These are phyloP conservation scores for Falco biarmicus DNA, from an alignment of 2,797 vertebrate species.

Conservation along the genomic window DNA sequence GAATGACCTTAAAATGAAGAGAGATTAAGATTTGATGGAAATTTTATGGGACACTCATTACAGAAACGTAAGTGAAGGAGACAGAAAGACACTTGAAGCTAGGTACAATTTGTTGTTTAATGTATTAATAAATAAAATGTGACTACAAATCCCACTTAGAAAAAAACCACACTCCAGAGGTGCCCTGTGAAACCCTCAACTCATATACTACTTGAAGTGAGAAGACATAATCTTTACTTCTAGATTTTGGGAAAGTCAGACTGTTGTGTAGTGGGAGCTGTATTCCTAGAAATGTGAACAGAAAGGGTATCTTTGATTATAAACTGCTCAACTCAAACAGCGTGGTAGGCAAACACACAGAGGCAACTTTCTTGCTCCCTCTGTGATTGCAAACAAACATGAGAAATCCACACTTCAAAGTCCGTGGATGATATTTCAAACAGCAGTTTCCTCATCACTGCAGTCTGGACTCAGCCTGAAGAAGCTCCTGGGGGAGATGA, in stretches of 20 bases:
- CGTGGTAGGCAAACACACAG: neutral
- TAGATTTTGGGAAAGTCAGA: neutral
- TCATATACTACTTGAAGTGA: neutral
- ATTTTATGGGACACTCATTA: neutral
- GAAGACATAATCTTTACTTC: neutral
- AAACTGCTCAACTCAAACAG: neutral
- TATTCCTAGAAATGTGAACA: neutral
- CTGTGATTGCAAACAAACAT: neutral
- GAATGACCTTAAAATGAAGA: neutral
- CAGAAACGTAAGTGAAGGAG: neutral
- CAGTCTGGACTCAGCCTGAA: neutral
- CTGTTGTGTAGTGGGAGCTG: neutral
- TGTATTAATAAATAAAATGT: neutral
- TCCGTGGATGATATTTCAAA: neutral
- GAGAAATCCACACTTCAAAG: slow-evolving; percentile 25
- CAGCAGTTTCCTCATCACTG: neutral
- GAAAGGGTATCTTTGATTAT: neutral
- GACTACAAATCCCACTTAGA: neutral
- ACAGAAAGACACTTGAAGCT: neutral
- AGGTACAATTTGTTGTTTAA: neutral
- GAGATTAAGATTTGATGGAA: neutral
- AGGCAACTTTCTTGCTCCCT: neutral
- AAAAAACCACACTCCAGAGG: neutral
- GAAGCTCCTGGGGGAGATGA: neutral
- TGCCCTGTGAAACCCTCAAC: neutral